Base-by-base conservation (phyloP, 2,797 vertebrate genomes). In the Coccyzus lansbergi region DNA sequence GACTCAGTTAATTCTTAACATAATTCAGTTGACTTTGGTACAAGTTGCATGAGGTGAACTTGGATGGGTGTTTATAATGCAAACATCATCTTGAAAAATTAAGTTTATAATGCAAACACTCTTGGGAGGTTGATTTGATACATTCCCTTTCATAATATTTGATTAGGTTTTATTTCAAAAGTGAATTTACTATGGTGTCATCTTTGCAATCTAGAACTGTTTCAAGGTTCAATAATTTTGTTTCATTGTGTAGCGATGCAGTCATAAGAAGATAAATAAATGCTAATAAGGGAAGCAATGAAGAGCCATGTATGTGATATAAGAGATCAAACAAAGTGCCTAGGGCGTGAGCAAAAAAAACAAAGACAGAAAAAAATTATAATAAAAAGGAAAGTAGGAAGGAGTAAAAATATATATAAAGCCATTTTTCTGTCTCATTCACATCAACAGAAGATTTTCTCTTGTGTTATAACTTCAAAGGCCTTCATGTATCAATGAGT, bases 201-300 rank as follows among this genome's bases (percentile, higher is more conserved):
- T 97, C 79, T 95, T 96, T 81, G 87, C 74, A 96, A 96, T 95
- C 96, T 95, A 96, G 94, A 96, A 93, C 92, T 92, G 92, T 96
- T 97, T 97, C 97, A 97, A 94, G 96, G 94, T 96, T 95, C 95
- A 97, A 84, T 94, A 95, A 92, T 95, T 97, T 96, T 93, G 83
- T 94, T 94, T 97, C 92, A 96, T 94, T 94, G 67, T 94, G 70
- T 87, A 94, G 91, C 46, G 93, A 77, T 88, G 59, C 85, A 93
- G 91, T 90, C 65, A 83, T 51, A 70, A 92, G 56, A 84, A 94
- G 83, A 90, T 70, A 86, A 95, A 96, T 94, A 96, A 93, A 94
- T 95, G 94, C 78, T 97, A 94, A 97, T 96, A 86, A 90, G 49
- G 51, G 55, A 95, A 96, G 63, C 79, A 95, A 95, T 62, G 78